Percentiles rank a stretch among this genome's conserved stretches.
phyloP scores from a whole-genome alignment of 2,797 vertebrate genomes.

The Potorous gilbertii region DNA sequence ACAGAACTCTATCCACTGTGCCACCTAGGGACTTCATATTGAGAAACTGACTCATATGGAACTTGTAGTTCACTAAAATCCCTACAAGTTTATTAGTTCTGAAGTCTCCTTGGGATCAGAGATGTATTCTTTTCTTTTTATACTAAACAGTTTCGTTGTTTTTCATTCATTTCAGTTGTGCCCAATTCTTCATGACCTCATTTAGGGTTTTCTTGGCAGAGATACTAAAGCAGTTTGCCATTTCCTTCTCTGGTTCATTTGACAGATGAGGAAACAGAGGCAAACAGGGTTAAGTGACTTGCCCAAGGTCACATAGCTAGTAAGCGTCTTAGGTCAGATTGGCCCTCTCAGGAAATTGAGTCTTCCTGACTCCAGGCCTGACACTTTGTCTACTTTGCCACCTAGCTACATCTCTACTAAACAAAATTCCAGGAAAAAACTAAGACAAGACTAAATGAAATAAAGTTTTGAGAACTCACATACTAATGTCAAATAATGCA shows the following conservation, averaged over 20 bases:
- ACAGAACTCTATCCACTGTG: not conserved
- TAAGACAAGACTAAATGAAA: not conserved
- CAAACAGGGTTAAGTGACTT: not conserved
- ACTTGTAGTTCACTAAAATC: not conserved
- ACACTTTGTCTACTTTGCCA: not conserved
- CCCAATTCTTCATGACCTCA: not conserved
- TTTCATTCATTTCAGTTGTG: not conserved
- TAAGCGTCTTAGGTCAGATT: not conserved
- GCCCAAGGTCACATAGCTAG: not conserved
- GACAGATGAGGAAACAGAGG: not conserved
- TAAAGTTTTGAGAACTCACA: not conserved
- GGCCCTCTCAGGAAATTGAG: not conserved
- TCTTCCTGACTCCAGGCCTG: not conserved
- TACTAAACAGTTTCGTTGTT: not conserved
- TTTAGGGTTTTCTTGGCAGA: not conserved
- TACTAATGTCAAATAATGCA: not conserved
- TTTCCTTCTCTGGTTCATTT: not conserved
- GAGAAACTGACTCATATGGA: not conserved
- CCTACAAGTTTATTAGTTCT: not conserved
- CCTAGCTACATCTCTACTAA: not conserved
- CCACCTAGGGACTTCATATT: not conserved
- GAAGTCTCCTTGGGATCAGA: not conserved
- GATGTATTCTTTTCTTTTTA: not conserved
- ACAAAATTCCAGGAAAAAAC: not conserved
- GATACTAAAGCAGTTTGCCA: not conserved